Conservation (phyloP, 2,888 invertebrate genomes). For the Globia sparganii region DNA sequence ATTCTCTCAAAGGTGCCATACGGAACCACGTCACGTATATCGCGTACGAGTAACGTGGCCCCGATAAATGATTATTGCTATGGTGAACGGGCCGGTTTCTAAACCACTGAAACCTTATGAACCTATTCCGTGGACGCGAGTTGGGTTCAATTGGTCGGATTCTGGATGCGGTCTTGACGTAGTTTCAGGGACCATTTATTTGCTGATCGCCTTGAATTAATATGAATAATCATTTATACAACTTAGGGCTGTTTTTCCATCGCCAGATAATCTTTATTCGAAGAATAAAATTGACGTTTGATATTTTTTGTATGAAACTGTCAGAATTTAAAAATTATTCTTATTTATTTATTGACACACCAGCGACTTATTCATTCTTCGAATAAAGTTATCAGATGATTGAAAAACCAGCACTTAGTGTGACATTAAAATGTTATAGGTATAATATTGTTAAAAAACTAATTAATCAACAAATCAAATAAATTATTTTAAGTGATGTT, state of each 20-base stretch:
- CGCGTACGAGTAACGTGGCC: constrained; percentile 70
- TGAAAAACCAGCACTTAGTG: too few relatives aligned
- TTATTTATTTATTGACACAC: too few relatives aligned
- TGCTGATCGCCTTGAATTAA: background rate
- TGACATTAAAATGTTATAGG: background rate
- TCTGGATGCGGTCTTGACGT: constrained; percentile 34
- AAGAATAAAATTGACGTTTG: too few relatives aligned
- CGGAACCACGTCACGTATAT: constrained; percentile 77
- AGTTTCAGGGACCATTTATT: background rate
- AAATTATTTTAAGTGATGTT: constrained; percentile 18
- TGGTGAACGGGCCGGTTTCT: constrained; percentile 75
- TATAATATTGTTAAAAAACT: background rate
- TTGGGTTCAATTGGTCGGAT: constrained; percentile 34
- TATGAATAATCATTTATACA: background rate
- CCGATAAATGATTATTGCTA: constrained; percentile 82
- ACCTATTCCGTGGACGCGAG: constrained; percentile 61
- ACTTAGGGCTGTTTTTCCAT: too few relatives aligned
- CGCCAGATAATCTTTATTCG: too few relatives aligned
- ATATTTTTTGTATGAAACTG: too few relatives aligned
- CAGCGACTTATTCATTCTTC: too few relatives aligned
- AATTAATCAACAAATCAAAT: constrained; percentile 3
- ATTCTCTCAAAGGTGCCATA: constrained; percentile 69
- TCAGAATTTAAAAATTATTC: too few relatives aligned
- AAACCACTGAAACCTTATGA: constrained; percentile 75
- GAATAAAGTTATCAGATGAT: too few relatives aligned